phyloP scores from a whole-genome alignment of 2,797 vertebrate species.

The Aeoliscus strigatus region DNA sequence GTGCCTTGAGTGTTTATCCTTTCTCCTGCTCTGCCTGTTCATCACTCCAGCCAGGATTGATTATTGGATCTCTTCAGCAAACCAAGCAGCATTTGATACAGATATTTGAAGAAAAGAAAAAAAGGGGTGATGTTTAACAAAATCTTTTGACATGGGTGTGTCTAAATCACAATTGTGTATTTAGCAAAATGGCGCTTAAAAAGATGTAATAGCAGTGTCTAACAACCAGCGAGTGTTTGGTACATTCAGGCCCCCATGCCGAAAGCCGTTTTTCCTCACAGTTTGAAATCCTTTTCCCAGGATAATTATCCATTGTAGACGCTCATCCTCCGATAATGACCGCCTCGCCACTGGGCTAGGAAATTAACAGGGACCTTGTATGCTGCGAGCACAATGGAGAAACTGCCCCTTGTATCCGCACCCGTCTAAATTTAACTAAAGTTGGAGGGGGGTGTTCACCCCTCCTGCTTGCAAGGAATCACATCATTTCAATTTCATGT shows the following conservation, averaged over 20 bases:
- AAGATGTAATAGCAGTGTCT: slow-evolving; percentile 54
- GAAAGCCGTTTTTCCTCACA: slow-evolving; percentile 68
- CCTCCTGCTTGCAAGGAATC: slow-evolving; percentile 58
- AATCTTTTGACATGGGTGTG: slow-evolving; percentile 52
- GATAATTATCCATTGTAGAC: slow-evolving; percentile 77
- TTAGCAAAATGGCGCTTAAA: slow-evolving; percentile 36
- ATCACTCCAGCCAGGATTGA: slow-evolving; percentile 59
- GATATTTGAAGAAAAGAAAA: slow-evolving; percentile 29
- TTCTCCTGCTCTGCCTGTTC: slow-evolving; percentile 28
- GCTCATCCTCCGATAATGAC: slow-evolving; percentile 75
- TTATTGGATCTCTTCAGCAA: slow-evolving; percentile 59
- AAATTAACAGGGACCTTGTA: slow-evolving; percentile 69
- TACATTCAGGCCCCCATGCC: slow-evolving; percentile 51
- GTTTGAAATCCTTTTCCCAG: slow-evolving; percentile 69
- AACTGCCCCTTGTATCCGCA: slow-evolving; percentile 59
- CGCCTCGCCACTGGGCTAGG: slow-evolving; percentile 70
- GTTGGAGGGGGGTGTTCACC: slow-evolving; percentile 49
- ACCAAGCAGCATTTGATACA: slow-evolving; percentile 59
- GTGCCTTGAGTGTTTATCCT: slow-evolving; percentile 37
- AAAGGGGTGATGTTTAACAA: slow-evolving; percentile 37
- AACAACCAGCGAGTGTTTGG: slow-evolving; percentile 54
- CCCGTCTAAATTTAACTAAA: slow-evolving; percentile 65
- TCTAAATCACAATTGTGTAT: slow-evolving; percentile 50
- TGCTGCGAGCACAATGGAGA: slow-evolving; percentile 62
- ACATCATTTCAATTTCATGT: slow-evolving; percentile 66